Conservation (phyloP, 1,140 invertebrate genomes). For the Sinonovacula constricta region DNA sequence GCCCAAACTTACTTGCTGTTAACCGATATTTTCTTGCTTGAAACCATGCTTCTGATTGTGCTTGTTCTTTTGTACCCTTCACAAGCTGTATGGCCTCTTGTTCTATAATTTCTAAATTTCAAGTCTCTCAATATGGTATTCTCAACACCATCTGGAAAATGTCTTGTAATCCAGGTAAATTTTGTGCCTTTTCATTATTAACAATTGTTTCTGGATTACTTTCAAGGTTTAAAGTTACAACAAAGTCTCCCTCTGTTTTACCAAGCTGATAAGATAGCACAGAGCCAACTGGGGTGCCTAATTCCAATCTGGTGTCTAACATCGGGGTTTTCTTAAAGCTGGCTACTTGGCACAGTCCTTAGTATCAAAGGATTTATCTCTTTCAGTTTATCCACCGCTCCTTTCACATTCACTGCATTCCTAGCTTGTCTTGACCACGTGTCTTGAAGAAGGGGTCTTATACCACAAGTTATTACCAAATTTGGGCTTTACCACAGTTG, state of each 20-base stretch:
- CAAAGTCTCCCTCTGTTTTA: no score
- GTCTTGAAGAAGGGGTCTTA: not conserved
- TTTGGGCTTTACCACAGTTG: not conserved
- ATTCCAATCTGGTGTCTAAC: no score
- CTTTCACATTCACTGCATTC: not conserved
- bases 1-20: no score
- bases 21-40: no score
- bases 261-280: no score
- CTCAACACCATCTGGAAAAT: not conserved
- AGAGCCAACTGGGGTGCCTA: no score
- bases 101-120: not conserved
- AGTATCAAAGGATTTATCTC: no score
- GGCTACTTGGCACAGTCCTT: no score
- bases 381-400: not conserved
- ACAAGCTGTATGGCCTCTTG: conserved; percentile 1
- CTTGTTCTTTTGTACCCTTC: not conserved
- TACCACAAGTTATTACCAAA: not conserved
- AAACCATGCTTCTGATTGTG: no score
- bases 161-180: not conserved
- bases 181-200: not conserved
- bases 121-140: no score
- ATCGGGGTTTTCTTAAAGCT: no score
- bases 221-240: no score
- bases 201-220: not conserved
- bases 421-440: not conserved